These are phyloP conservation scores for Athripsodes cinereus DNA, from an alignment of 2,888 invertebrate species.

Conservation along the genomic window DNA sequence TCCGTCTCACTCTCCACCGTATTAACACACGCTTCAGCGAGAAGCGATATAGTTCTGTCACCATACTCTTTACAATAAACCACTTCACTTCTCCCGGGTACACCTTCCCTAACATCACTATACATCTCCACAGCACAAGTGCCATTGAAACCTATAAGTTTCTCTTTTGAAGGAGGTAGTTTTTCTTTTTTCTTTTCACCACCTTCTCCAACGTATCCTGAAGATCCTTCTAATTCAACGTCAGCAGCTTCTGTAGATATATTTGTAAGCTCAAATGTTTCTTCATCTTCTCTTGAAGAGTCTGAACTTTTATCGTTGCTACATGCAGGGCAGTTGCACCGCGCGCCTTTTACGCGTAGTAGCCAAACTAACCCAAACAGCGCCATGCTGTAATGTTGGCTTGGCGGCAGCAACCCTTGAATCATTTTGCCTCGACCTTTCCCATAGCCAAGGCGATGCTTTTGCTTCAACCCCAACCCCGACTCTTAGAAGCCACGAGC, in stretches of 20 bases:
- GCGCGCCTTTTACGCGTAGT: conserved; percentile 72
- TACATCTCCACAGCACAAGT: neutral
- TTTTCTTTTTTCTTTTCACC: neutral
- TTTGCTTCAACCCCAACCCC: neutral
- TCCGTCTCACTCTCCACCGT: conserved; percentile 12
- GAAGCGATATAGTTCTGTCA: conserved; percentile 15
- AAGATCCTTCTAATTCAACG: conserved; percentile 4
- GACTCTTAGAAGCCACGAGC: neutral
- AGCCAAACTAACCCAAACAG: conserved; percentile 83
- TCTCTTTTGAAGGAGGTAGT: conserved; percentile 6
- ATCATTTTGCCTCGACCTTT: conserved; percentile 15
- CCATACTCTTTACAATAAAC: conserved; percentile 25
- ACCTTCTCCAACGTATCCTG: conserved; percentile 7
- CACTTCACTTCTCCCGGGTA: conserved; percentile 4
- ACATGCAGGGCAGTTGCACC: conserved; percentile 69
- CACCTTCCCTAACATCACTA: neutral
- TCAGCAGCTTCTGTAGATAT: conserved; percentile 17
- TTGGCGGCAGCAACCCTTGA: conserved; percentile 9
- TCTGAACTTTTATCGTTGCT: conserved; percentile 46
- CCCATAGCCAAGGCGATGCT: conserved; percentile 8
- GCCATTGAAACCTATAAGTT: neutral
- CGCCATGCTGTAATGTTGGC: conserved; percentile 60
- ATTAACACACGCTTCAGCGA: conserved; percentile 24
- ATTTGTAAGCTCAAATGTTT: conserved; percentile 15
- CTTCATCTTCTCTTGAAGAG: conserved; percentile 30